Base-by-base conservation (phyloP, 2,113 vertebrate species). In the Diphyllodes magnificus region DNA sequence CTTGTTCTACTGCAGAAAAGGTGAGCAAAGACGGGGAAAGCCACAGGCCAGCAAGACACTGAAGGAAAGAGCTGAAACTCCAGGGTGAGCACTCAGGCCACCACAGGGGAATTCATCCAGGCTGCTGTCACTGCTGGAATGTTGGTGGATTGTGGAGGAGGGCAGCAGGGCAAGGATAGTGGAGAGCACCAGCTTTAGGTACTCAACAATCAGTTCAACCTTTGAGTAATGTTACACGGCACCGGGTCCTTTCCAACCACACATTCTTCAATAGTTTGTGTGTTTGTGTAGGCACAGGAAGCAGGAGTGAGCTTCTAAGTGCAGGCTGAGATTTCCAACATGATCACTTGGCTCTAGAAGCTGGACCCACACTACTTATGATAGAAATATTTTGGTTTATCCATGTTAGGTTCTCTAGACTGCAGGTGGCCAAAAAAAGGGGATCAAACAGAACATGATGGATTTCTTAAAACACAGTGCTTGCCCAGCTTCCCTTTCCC, bases 81-180 rank as follows among this genome's bases (percentile, higher is more conserved):
- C 33, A 37, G 16, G 10, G 11, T 8, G 14, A n/a, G 45, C 4
- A 4, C 37, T 40, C 27, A 22, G 59, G 42, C 11, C 37, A 60
- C 24, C 69, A 51, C 30, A 19, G 37, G 37, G 54, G 27, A 39
- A 28, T 6, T 18, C 1, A 3, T 10, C 19, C 81, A 42, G 76
- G 77, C 54, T 72, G 80, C 71, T 51, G 44, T 30, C 6, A 0
- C 79, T 71, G 75, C 35, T 84, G 88, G 94, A 91, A 76, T 69
- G 72, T 40, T 87, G 78, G 45, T 71, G 91, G 89, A 75, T 33
- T 27, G 19, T 19, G 20, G 56, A 88, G 56, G 51, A 86, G 49
- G 79, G 88, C 91, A 95, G 89, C 61, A 72, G 96, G 94, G 93
- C 77, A 79, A 60, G 3, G 49, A 59, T n/a, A 78, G n/a, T 28